Evolutionary conservation across 2,797 vertebrate genomes (phyloP).

Genomic region (Rhinatrema bivittatum): DNA sequence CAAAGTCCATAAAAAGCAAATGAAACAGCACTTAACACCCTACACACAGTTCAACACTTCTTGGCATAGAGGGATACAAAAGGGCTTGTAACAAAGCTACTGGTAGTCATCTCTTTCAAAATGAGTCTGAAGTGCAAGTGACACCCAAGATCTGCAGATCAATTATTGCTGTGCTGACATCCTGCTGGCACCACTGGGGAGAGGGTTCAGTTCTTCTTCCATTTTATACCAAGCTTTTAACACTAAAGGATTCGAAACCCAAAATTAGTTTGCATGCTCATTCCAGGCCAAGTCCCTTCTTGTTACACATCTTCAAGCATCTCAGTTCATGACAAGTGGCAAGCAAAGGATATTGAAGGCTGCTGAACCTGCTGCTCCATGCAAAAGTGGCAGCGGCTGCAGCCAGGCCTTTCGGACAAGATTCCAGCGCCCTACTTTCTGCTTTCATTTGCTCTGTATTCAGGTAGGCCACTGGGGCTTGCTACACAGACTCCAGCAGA

Average conservation of each 20-base stretch:
- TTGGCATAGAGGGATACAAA: conserved; percentile 46
- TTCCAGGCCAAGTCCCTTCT: too few relatives aligned
- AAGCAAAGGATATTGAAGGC: too few relatives aligned
- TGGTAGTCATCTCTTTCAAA: conserved; percentile 55
- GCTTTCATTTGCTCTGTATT: too few relatives aligned
- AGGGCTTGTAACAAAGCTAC: conserved; percentile 50
- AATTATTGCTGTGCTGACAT: conserved; percentile 62
- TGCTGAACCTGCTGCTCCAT: too few relatives aligned
- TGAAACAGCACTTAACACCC: conserved; percentile 30
- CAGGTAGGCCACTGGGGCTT: too few relatives aligned
- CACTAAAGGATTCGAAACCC: conserved; percentile 41
- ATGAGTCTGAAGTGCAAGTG: conserved; percentile 58
- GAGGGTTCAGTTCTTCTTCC: conserved; percentile 34
- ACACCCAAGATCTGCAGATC: conserved; percentile 49
- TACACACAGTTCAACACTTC: conserved; percentile 49
- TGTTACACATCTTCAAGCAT: too few relatives aligned
- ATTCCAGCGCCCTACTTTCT: too few relatives aligned
- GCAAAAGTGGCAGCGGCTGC: too few relatives aligned
- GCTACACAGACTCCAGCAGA: too few relatives aligned
- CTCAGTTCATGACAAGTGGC: too few relatives aligned
- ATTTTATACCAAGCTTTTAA: conserved; percentile 38
- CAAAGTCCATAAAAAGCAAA: conserved; percentile 37
- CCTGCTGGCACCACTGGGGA: conserved; percentile 40
- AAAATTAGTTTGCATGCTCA: too few relatives aligned
- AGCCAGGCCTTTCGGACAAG: too few relatives aligned